Base-by-base conservation (phyloP, 2,888 invertebrate genomes). In the Buathra laborator region DNA sequence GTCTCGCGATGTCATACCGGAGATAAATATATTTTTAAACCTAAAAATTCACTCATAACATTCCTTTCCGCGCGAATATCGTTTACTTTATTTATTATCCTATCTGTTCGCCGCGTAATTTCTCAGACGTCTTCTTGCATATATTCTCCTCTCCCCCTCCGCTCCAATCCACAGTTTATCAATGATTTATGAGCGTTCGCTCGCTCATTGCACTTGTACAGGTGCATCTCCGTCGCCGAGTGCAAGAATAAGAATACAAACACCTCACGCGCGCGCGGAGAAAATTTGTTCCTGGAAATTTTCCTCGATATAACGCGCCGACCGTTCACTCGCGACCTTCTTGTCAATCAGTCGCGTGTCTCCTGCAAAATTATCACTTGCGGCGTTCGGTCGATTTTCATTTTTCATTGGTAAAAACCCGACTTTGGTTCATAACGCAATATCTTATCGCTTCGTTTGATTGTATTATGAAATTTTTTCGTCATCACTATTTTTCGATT, bases 281-380 rank as follows among this genome's bases (percentile, higher is more conserved):
- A 37, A 62, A 72, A 67, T 68, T 74, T 64, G 48, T 84, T 64
- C 72, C 48, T 67, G 74, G 67, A 74, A 84, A 81, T 81, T 84
- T 59, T 59, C 7, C 59, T 14, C 32, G 24, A 14, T 14, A 6
- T 5, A 7, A 29, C 9, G 12, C 14, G 29, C n/a, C 14, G 59
- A 32, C 14, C 14, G 59, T 68, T 53, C 24, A 53, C 16, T 71
- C 46, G 62, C 77, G 84, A 77, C 72, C 81, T 81, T 56, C 56
- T 81, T 67, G 43, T 53, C 70, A 48, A 74, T 43, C 43, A 79
- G 74, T 68, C 37, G n/a, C 44, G 10, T 29, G 24, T 10, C 32
- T 62, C 62, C 59, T 75, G 19, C 32, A 2, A n/a, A 76, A 67
- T 67, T 62, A 37, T 7, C 70, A 48, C 14, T 53, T 46, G 10